Percentiles rank a stretch among this genome's conserved stretches.
Evolutionary conservation across 2,113 vertebrate species (phyloP).

Genomic region (Dromiciops gliroides): DNA sequence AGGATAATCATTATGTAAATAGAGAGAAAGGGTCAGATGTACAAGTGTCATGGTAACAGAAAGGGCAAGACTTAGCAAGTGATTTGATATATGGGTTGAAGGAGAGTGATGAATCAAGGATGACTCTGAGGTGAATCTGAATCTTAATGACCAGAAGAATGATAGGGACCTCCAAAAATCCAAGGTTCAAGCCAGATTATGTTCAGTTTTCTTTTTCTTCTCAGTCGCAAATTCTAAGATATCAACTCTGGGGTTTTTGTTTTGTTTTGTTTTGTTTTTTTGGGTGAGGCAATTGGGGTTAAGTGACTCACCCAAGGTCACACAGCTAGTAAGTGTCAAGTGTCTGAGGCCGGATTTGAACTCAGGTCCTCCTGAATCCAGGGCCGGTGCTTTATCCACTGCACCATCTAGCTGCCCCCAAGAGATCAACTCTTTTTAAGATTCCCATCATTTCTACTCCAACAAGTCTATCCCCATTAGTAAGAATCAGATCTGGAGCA

Average conservation of each 20-base stretch:
- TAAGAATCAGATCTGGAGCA: background rate
- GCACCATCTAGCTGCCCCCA: too few relatives aligned
- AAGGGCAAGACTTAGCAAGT: background rate
- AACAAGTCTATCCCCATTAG: background rate
- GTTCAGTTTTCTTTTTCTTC: background rate
- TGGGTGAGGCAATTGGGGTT: too few relatives aligned
- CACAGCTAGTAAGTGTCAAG: too few relatives aligned
- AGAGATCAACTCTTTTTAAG: background rate
- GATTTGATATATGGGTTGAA: background rate
- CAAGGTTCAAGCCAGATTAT: background rate
- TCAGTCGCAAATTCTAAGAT: background rate
- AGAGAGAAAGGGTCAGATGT: background rate
- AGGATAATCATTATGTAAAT: background rate
- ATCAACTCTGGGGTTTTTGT: too few relatives aligned
- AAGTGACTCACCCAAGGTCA: too few relatives aligned
- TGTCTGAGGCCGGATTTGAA: too few relatives aligned
- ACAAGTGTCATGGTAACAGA: background rate
- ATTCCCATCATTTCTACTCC: background rate
- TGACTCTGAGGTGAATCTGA: background rate
- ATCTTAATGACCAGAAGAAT: background rate
- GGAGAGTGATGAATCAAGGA: background rate
- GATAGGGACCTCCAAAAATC: background rate
- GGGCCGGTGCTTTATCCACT: too few relatives aligned
- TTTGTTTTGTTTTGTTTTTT: too few relatives aligned
- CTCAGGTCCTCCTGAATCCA: too few relatives aligned